Conservation (phyloP, 2,888 invertebrate genomes). For the Bimastos eiseni region DNA sequence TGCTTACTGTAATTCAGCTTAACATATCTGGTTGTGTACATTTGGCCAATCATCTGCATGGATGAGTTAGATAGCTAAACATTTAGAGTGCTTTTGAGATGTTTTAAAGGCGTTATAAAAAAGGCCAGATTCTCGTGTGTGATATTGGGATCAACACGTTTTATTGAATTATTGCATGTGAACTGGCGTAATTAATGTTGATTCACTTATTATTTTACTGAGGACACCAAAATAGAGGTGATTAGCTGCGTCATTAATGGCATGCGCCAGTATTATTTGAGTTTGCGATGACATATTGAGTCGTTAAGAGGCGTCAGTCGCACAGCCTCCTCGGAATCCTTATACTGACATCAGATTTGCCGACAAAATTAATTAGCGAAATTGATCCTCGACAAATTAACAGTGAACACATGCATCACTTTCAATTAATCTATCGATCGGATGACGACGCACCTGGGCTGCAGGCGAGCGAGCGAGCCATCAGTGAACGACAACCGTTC, state of each 20-base stretch:
- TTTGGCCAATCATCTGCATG: background rate
- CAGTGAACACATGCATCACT: background rate
- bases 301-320: background rate
- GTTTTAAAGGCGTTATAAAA: background rate
- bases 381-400: conserved; percentile 13
- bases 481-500: background rate
- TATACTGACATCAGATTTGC: background rate
- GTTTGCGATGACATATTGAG: background rate
- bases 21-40: background rate
- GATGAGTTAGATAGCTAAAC: background rate
- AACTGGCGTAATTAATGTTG: background rate
- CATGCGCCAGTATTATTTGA: background rate
- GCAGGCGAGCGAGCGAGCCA: background rate
- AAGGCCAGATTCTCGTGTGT: background rate
- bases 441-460: conserved; percentile 7
- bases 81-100: background rate
- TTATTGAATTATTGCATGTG: background rate
- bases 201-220: background rate
- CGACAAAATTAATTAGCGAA: background rate
- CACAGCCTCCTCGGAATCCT: background rate
- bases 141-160: background rate
- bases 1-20: too few species aligned
- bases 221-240: too few species aligned
- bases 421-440: background rate
- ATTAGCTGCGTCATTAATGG: background rate